phyloP scores from a whole-genome alignment of 92 coral and sea anemone species.

The Bergia puertoricense region DNA sequence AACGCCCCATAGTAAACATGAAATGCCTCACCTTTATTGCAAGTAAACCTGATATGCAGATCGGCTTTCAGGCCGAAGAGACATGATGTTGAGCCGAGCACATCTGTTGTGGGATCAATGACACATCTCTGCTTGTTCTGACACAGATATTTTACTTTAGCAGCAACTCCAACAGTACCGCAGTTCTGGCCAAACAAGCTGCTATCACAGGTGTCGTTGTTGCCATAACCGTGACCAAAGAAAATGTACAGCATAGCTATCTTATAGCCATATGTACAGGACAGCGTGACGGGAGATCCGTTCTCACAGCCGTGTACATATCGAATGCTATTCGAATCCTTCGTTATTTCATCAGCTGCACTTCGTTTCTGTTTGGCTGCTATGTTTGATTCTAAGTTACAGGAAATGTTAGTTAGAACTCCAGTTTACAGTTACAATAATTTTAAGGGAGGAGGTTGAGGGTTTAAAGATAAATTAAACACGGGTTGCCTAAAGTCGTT shows the following conservation, averaged over 20 bases:
- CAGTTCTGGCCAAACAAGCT: slow-evolving; percentile 58
- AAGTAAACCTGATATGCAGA: slow-evolving; percentile 47
- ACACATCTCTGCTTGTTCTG: slow-evolving; percentile 53
- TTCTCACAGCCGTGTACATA: slow-evolving; percentile 2
- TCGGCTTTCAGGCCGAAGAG: slow-evolving; percentile 61
- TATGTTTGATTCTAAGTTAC: not conserved
- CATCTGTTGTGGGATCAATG: slow-evolving; percentile 49
- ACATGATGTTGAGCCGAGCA: slow-evolving; percentile 65
- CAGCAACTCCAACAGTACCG: slow-evolving; percentile 27
- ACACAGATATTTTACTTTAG: slow-evolving; percentile 52
- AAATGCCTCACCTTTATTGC: slow-evolving; percentile 50
- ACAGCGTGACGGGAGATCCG: not conserved
- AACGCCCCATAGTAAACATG: no score
- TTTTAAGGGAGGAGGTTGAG: no score
- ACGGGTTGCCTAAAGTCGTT: no score
- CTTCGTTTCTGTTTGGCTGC: not conserved
- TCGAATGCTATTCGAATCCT: not conserved
- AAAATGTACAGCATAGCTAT: slow-evolving; percentile 1
- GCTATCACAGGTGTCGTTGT: slow-evolving; percentile 56
- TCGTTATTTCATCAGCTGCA: not conserved
- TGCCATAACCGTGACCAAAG: slow-evolving; percentile 23
- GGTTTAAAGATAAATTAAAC: no score
- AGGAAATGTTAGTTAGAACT: not conserved
- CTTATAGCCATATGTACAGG: slow-evolving; percentile 23
- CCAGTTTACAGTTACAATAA: no score